Conservation (phyloP, 2,888 invertebrate species). For the Drosophila flavopinicola region DNA sequence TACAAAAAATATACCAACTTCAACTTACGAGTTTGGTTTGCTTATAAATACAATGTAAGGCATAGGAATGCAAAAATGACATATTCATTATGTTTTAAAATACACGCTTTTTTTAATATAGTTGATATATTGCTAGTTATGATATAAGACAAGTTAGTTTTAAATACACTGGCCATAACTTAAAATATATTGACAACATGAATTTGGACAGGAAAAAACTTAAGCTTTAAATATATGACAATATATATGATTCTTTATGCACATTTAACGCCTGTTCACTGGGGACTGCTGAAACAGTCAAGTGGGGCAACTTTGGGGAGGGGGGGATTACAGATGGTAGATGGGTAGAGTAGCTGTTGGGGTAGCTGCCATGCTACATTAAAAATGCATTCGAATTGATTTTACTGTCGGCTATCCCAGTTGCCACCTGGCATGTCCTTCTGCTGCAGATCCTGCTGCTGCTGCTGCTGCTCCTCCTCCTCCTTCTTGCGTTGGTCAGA, state of each 20-base stretch:
- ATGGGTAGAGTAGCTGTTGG: not conserved
- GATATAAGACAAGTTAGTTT: too few relatives aligned
- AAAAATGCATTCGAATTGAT: constrained; percentile 62
- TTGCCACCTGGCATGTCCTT: constrained; percentile 4
- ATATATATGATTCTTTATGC: constrained; percentile 4
- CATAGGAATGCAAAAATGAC: too few relatives aligned
- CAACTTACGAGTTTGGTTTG: too few relatives aligned
- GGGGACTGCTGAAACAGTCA: too few relatives aligned
- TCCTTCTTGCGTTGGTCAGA: constrained; percentile 4
- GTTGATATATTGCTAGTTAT: too few relatives aligned
- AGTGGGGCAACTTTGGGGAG: not conserved
- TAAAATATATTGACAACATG: too few relatives aligned
- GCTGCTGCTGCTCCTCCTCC: constrained; percentile 7
- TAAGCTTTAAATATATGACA: constrained; percentile 1
- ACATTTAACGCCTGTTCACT: constrained; percentile 5
- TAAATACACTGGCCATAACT: too few relatives aligned
- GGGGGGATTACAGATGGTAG: too few relatives aligned
- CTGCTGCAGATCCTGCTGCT: constrained; percentile 3
- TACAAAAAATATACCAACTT: too few relatives aligned
- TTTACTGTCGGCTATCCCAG: constrained; percentile 18
- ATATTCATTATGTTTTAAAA: too few relatives aligned
- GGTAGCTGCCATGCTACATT: constrained; percentile 26
- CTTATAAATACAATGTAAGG: too few relatives aligned
- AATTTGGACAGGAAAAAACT: not conserved
- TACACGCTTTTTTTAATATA: too few relatives aligned